These are phyloP conservation scores for Coptodon rendalli DNA, from an alignment of 2,113 vertebrate species.

Conservation along the genomic window DNA sequence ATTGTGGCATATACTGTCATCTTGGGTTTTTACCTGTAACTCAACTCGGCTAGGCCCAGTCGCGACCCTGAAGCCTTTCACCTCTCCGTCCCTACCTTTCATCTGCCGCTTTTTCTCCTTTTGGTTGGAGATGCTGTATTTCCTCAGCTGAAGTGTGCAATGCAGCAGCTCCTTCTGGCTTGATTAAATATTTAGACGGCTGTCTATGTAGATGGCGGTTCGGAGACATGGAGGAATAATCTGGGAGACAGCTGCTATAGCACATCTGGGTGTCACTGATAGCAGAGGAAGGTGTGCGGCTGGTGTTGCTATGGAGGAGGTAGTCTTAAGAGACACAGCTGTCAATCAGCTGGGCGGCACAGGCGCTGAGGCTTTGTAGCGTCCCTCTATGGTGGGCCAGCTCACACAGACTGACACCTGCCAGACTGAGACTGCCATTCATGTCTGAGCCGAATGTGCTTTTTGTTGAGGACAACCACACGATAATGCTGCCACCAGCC, in stretches of 20 bases:
- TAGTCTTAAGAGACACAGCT: conserved; percentile 50
- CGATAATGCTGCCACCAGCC: not conserved
- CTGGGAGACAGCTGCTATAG: conserved; percentile 57
- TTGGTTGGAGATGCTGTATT: not conserved
- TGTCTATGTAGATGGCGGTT: conserved; percentile 46
- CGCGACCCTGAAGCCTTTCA: conserved; percentile 3
- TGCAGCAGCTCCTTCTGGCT: conserved; percentile 51
- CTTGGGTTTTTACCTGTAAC: conserved; percentile 33
- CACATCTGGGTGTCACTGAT: conserved; percentile 70
- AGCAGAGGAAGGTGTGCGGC: conserved; percentile 48
- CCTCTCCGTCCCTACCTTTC: not conserved
- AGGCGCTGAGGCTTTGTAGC: not conserved
- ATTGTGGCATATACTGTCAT: conserved; percentile 41
- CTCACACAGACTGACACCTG: conserved; percentile 49
- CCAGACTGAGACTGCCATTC: conserved; percentile 26
- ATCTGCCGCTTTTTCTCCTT: not conserved
- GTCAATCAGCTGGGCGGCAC: conserved; percentile 53
- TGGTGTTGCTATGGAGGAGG: conserved; percentile 21
- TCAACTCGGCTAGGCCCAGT: conserved; percentile 5
- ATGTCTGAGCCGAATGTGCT: conserved; percentile 1
- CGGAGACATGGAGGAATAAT: conserved; percentile 45
- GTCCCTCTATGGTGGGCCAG: conserved; percentile 9
- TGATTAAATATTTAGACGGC: conserved; percentile 60
- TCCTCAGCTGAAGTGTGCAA: conserved; percentile 14
- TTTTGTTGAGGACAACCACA: not conserved